These are phyloP conservation scores for Anhinga rufa DNA, from an alignment of 2,113 vertebrate genomes.

Conservation along the genomic window DNA sequence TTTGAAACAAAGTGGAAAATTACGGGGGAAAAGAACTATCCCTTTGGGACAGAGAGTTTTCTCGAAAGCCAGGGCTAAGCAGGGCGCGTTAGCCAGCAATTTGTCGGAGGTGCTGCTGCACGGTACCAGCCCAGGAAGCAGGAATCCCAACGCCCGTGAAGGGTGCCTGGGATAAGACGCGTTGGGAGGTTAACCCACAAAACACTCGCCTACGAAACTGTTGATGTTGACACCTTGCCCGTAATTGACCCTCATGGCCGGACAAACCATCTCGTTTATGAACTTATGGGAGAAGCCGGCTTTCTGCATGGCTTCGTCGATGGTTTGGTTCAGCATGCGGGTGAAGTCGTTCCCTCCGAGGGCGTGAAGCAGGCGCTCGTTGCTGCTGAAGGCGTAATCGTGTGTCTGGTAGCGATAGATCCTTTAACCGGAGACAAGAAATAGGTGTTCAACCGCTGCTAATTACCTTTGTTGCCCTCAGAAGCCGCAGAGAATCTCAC, in stretches of 20 bases:
- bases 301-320: slow-evolving; percentile 82
- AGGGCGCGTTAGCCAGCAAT: background rate
- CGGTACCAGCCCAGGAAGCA: background rate
- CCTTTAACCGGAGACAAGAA: slow-evolving; percentile 61
- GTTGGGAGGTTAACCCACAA: fast-evolving
- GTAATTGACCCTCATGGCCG: slow-evolving; percentile 79
- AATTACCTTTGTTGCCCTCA: background rate
- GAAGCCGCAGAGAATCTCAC: background rate
- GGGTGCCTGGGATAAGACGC: background rate
- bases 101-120: background rate
- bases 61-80: background rate
- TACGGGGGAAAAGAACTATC: background rate
- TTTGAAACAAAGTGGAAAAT: background rate
- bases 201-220: slow-evolving; percentile 83
- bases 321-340: slow-evolving; percentile 80
- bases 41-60: background rate
- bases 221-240: slow-evolving; percentile 82
- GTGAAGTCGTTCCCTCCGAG: slow-evolving; percentile 81
- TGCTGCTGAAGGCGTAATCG: slow-evolving; percentile 88
- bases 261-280: slow-evolving; percentile 82
- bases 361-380: slow-evolving; percentile 83
- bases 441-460: fast-evolving
- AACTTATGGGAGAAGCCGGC: slow-evolving; percentile 89
- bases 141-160: background rate
- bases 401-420: slow-evolving; percentile 94